Evolutionary conservation across 1,140 invertebrate species (phyloP).

Genomic region (Latrodectus geometricus): DNA sequence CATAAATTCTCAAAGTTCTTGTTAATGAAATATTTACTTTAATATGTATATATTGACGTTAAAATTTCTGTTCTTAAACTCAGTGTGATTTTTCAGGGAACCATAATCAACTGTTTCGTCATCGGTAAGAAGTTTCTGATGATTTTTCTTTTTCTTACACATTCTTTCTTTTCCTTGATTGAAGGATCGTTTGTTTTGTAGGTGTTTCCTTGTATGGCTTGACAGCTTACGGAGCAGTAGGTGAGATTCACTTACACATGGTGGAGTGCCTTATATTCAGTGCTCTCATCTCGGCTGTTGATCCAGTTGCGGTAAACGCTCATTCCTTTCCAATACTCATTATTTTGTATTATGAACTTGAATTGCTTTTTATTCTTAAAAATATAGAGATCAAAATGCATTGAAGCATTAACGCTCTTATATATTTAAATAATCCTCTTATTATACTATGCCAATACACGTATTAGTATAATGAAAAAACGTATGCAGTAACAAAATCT

Average conservation of each 20-base stretch:
- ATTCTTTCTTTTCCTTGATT: not conserved
- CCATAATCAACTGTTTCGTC: conserved; percentile 73
- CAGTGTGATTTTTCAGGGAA: conserved; percentile 70
- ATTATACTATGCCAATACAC: too few relatives aligned
- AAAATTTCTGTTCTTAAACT: not conserved
- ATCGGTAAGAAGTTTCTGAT: conserved; percentile 69
- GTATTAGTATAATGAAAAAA: too few relatives aligned
- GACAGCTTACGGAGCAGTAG: conserved; percentile 70
- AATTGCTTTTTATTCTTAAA: too few relatives aligned
- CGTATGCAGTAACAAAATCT: too few relatives aligned
- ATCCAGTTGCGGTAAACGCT: conserved; percentile 74
- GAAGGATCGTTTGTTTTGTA: conserved; percentile 33
- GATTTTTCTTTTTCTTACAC: not conserved
- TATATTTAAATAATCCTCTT: too few relatives aligned
- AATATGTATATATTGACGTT: too few relatives aligned
- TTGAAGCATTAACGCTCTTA: too few relatives aligned
- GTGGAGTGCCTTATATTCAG: conserved; percentile 73
- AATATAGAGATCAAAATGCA: too few relatives aligned
- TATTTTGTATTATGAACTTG: too few relatives aligned
- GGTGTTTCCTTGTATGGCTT: conserved; percentile 71
- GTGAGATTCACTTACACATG: conserved; percentile 67
- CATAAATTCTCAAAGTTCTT: too few relatives aligned
- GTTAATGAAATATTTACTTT: too few relatives aligned
- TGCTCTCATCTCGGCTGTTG: conserved; percentile 75
- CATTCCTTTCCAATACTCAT: too few relatives aligned